phyloP scores from a whole-genome alignment of 2,113 vertebrate species.

The Cromileptes altivelis region DNA sequence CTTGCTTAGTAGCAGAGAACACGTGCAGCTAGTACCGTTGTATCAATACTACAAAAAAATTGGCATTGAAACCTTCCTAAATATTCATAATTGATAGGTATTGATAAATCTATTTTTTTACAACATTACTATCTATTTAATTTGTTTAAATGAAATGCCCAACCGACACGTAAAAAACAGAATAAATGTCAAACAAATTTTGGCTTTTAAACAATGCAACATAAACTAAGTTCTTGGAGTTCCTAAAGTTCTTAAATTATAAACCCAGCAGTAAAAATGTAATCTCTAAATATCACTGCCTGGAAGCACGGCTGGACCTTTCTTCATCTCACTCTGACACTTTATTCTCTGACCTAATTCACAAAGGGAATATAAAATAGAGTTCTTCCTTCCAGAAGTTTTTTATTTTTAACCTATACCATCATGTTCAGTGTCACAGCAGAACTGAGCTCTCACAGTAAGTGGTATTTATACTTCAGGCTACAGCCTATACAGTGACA shows the following conservation, averaged over 20 bases:
- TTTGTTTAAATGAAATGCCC: slow-evolving; percentile 2
- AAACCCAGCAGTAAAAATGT: slow-evolving; percentile 1
- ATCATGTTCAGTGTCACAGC: slow-evolving; percentile 13
- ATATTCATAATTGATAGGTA: too few relatives aligned
- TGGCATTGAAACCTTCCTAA: too few relatives aligned
- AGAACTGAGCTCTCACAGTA: neutral
- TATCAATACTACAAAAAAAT: too few relatives aligned
- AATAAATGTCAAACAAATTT: neutral
- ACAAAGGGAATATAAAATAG: slow-evolving; percentile 33
- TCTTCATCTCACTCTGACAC: neutral
- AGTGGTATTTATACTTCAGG: neutral
- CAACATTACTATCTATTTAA: neutral
- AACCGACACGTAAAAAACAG: neutral
- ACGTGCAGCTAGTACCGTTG: too few relatives aligned
- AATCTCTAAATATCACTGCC: slow-evolving; percentile 22
- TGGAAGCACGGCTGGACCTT: neutral
- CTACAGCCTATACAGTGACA: neutral
- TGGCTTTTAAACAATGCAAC: neutral
- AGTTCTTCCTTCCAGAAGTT: neutral
- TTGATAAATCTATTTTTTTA: too few relatives aligned
- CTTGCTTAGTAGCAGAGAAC: too few relatives aligned
- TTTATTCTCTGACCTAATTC: slow-evolving; percentile 30
- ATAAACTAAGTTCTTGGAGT: neutral
- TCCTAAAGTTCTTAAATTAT: neutral
- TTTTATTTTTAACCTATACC: slow-evolving; percentile 8